Evolutionary conservation across 2,888 invertebrate genomes (phyloP), one percentile per base, ranked within the genome.

Genomic region (Pterostichus madidus): DNA sequence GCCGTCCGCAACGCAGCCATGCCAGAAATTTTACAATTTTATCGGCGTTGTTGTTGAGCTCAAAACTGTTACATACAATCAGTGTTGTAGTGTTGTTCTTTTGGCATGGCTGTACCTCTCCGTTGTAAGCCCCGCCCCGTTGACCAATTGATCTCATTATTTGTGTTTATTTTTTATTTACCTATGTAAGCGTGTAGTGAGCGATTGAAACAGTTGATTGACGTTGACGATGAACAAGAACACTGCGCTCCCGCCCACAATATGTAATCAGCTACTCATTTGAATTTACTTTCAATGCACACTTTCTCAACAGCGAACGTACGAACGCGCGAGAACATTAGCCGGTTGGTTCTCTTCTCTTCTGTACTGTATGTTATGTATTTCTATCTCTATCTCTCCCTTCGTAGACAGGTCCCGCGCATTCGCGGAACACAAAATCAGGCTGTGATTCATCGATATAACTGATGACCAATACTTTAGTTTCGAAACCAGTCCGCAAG

Each of bases 361-460:
- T 24, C 24, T 24, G 24, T 24, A 24, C 24, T 24, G 24, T 24
- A 10, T 10, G 17, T 71, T 7, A 15, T 15, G 17, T 71, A 39
- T 44, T 71, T 71, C 5, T 71, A 32, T 77, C 77, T 77, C 39
- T 77, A 39, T 53, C 39, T 53, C 56, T 24, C 24, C 24, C 53
- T 56, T 80, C 32, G 81, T 81, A 73, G 81, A 81, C 81, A 81
- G 77, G 56, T 59, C 39, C 73, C 80, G 73, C 82, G 85, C 24
- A 24, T 84, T 85, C 88, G 87, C 87, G 89, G 89, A 87, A 89
- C 88, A 89, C 89, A 90, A 90, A 90, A 90, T 89, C 90, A 90
- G 91, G 91, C 91, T 91, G 91, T 91, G 91, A 91, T 90, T 90
- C 90, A 89, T 89, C 90, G 88, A 86, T 89, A 89, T 81, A 81